Evolutionary conservation across 2,888 invertebrate genomes (phyloP), one percentile per base, ranked within the genome.

Genomic region (Aromia moschata): DNA sequence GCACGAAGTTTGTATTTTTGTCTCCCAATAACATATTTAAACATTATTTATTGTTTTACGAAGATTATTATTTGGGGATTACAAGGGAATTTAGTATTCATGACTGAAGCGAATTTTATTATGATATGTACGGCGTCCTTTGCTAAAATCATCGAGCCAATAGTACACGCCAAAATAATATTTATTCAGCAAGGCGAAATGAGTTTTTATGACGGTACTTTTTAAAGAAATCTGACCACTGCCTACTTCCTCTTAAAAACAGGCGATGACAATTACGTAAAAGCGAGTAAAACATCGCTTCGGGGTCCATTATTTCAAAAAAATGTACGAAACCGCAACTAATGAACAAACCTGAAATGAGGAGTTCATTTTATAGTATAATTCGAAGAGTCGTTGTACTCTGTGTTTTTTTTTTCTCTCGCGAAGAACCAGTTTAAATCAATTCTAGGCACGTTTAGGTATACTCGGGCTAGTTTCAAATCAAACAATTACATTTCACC

Each of bases 341-440:
- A 33, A 33, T 11, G 33, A 33, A 33, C n/a, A 33, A 33, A 33
- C 33, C 10, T 33, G 33, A 33, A 33, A 11, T 33, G 33, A 33
- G 33, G 33, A 33, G 33, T n/a, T 33, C 10, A 33, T 33, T 33
- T 33, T 33, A 33, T 33, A 33, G 33, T 33, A 33, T 33, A 33
- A 33, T 33, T 33, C n/a, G 2, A 33, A 33, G 33, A 33, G 33
- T 33, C 33, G 33, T 33, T 33, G 33, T 33, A 33, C 33, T n/a
- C n/a, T 33, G 10, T 2, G 33, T 10, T 33, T 11, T 11, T 33
- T 33, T 33, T 33, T 33, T 33, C n/a, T n/a, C n/a, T n/a, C n/a
- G 33, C 11, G 25, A n/a, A 33, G 11, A 33, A 33, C 33, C 33
- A 33, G 33, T 33, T 33, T 33, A 33, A 33, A 33, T 33, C 33